Evolutionary conservation across 2,888 invertebrate genomes (phyloP), one percentile per base, ranked within the genome.

Genomic region (Drosophila dives): DNA sequence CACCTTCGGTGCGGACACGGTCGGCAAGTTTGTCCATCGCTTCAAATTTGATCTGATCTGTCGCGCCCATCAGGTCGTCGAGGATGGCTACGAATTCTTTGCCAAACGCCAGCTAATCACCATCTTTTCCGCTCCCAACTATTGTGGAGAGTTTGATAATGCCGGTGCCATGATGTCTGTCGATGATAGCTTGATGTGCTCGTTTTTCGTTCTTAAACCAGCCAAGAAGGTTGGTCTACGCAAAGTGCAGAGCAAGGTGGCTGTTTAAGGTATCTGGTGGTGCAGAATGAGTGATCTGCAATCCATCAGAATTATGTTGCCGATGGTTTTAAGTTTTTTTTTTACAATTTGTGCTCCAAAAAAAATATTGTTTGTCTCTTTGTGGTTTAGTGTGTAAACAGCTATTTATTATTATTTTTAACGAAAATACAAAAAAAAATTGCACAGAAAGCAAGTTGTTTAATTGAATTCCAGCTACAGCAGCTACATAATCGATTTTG

Each of bases 11-110:
- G 97, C 98, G 38, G 99, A 99, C 95, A 95, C 95, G 12, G 85
- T 83, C 8, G 77, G 75, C 38, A 77, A 80, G 42, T 83, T 85
- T 94, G 96, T 96, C 8, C 71, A 72, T 51, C 98, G 99, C 94
- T 99, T 99, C 94, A 99, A 99, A 94, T 97, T 99, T 93, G 99
- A 99, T 94, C 95, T 99, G 93, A 98, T 99, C 93, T 99, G 99
- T 94, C 96, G 99, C 91, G 99, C 99, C 79, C 99, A 99, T 94
- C 99, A 99, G 95, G 98, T 99, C 63, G 98, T 99, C 0, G 98
- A 99, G 94, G 98, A 99, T 94, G 99, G 99, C 2, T 99, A 99
- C 93, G 98, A 99, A 94, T 97, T 97, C 94, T 97, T 97, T 94
- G 99, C 99, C 61, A 99, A 99, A 93, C 94, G 99, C 73, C 98